These are phyloP conservation scores for Dermatemys mawii DNA, from an alignment of 2,113 vertebrate species.

Conservation along the genomic window DNA sequence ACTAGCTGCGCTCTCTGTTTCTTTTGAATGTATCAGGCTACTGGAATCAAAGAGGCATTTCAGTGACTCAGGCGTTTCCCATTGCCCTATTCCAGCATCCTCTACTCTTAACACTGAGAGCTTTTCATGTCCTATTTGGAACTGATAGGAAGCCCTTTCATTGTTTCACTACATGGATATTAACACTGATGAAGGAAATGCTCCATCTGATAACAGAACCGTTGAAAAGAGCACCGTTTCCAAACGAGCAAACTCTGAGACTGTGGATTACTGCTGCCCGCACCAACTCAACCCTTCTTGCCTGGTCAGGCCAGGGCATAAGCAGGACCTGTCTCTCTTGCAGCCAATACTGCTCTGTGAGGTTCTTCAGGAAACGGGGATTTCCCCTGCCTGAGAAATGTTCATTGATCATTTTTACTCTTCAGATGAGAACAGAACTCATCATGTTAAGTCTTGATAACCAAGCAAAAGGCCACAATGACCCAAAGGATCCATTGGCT, in stretches of 20 bases:
- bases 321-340: background rate
- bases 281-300: background rate
- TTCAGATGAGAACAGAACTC: background rate
- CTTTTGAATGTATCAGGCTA: constrained; percentile 69
- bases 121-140: constrained; percentile 86
- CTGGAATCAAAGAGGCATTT: constrained; percentile 84
- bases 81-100: constrained; percentile 88
- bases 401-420: background rate
- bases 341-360: background rate
- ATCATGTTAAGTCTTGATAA: background rate
- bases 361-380: background rate
- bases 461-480: constrained; percentile 26
- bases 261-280: constrained; percentile 56
- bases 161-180: constrained; percentile 86
- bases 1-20: constrained; percentile 37
- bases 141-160: constrained; percentile 88
- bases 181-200: constrained; percentile 87
- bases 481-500: background rate
- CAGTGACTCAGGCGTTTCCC: constrained; percentile 86
- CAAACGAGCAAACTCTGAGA: constrained; percentile 68
- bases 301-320: background rate
- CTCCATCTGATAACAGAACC: constrained; percentile 86
- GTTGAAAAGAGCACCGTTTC: constrained; percentile 78
- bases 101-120: constrained; percentile 83
- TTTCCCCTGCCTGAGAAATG: rapidly evolving